Conservation (phyloP, 2,888 invertebrate species). For the Caenorhabditis sp. region DNA sequence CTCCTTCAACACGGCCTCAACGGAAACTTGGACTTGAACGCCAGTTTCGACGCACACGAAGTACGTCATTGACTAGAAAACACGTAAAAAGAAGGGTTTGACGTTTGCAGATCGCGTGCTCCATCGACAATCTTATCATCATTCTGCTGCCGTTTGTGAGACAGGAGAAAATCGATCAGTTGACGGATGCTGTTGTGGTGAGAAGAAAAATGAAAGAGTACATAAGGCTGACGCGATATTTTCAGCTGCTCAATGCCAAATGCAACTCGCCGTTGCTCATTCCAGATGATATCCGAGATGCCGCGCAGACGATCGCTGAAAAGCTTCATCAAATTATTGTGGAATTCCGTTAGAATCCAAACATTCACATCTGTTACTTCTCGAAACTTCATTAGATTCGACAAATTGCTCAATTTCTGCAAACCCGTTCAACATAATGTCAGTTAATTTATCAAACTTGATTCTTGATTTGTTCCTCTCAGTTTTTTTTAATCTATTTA, state of each 20-base stretch:
- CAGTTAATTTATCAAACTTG: neutral
- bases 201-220: neutral
- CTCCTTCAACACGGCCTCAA: constrained; percentile 47
- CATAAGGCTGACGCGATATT: neutral
- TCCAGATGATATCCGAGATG: constrained; percentile 34
- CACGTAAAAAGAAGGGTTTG: constrained; percentile 12
- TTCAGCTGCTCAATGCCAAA: constrained; percentile 54
- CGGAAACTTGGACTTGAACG: constrained; percentile 50
- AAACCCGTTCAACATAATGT: neutral
- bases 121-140: constrained; percentile 41
- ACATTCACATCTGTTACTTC: neutral
- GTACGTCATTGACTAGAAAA: constrained; percentile 15
- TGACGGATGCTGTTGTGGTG: constrained; percentile 47
- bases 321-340: constrained; percentile 42
- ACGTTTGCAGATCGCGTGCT: constrained; percentile 42
- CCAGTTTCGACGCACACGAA: constrained; percentile 36
- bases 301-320: constrained; percentile 40
- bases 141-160: constrained; percentile 36
- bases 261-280: constrained; percentile 39
- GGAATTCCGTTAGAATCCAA: constrained; percentile 15
- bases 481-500: constrained; percentile 16
- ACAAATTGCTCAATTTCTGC: neutral
- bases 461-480: neutral
- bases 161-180: constrained; percentile 30
- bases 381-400: neutral